Conservation (phyloP, 1,140 invertebrate species). For the Drosophila fuyamai region DNA sequence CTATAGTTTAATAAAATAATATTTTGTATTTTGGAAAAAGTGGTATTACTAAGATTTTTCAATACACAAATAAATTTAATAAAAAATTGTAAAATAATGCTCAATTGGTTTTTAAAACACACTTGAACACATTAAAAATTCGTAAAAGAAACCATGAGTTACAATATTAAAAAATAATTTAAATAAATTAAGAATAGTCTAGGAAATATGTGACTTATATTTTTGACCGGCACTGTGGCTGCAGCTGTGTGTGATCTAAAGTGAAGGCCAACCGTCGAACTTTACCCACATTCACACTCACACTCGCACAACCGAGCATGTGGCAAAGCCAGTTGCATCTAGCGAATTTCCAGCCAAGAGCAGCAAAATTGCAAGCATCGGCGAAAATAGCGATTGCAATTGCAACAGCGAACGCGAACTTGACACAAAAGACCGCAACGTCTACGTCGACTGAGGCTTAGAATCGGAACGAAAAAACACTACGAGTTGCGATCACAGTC, state of each 20-base stretch:
- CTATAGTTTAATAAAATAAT: too few relatives aligned
- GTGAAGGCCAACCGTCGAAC: slow-evolving; percentile 79
- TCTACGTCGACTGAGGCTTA: slow-evolving; percentile 30
- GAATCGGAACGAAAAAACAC: slow-evolving; percentile 60
- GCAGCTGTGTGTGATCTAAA: slow-evolving; percentile 52
- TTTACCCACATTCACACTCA: slow-evolving; percentile 76
- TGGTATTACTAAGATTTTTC: too few relatives aligned
- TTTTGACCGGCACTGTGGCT: slow-evolving; percentile 28
- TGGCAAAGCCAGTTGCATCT: slow-evolving; percentile 42
- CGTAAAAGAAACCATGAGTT: too few relatives aligned
- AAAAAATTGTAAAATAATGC: too few relatives aligned
- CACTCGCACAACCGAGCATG: slow-evolving; percentile 13
- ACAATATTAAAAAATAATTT: not conserved
- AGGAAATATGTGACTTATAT: not conserved
- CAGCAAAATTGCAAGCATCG: slow-evolving; percentile 35
- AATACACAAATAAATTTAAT: too few relatives aligned
- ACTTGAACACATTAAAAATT: too few relatives aligned
- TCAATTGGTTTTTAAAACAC: too few relatives aligned
- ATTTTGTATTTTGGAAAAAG: too few relatives aligned
- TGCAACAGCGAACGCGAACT: slow-evolving; percentile 61
- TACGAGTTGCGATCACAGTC: slow-evolving; percentile 72
- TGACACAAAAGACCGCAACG: slow-evolving; percentile 64
- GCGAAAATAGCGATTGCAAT: slow-evolving; percentile 34
- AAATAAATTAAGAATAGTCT: not conserved
- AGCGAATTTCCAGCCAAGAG: slow-evolving; percentile 22